Base-by-base conservation (phyloP, 2,113 vertebrate species). In the Caranx melampygus region DNA sequence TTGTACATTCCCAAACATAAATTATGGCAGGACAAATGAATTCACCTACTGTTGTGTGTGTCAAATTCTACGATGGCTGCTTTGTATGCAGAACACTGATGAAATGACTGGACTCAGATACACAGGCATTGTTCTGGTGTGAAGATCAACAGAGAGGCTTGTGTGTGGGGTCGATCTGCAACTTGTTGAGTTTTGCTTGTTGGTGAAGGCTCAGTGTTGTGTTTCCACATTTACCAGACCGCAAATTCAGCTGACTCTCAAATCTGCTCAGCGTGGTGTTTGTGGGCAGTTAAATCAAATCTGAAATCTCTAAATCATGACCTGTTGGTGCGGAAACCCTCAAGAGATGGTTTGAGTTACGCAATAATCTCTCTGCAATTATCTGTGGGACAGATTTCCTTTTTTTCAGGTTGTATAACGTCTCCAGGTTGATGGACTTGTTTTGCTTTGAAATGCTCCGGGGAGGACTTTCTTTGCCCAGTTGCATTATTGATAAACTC, bases 1-100 rank as follows among this genome's bases (percentile, higher is more conserved):
- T 55, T 0, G 72, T 78, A 83, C 91, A 92, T 92, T 91, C 89
- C 86, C 89, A 90, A 87, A 80, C 79, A 88, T 84, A 78, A 91
- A 89, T 90, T 83, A 92, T 51, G 60, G 71, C 37, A 73, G 73
- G 90, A 92, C 84, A 90, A 84, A 92, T 88, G 66, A 80, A 85
- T 79, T 74, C 72, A 51, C 82, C 55, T 57, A 35, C 82, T 88
- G 84, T 69, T 88, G 72, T 70, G 57, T 61, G 67, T 73, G 60
- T 79, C 60, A 66, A 79, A 85, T 54, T 76, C 77, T 86, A 74
- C 75, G 45, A 34, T 73, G 77, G 83, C 79, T 87, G 78, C 69
- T 88, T 84, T 89, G 72, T 79, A 67, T 54, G 74, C 62, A 83
- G 37, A 55, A 82, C 15, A 10, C 40, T 64, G 55, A 14, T 47